Evolutionary conservation across 2,888 invertebrate species (phyloP), one percentile per base, ranked within the genome.

Genomic region (Thera obeliscata): DNA sequence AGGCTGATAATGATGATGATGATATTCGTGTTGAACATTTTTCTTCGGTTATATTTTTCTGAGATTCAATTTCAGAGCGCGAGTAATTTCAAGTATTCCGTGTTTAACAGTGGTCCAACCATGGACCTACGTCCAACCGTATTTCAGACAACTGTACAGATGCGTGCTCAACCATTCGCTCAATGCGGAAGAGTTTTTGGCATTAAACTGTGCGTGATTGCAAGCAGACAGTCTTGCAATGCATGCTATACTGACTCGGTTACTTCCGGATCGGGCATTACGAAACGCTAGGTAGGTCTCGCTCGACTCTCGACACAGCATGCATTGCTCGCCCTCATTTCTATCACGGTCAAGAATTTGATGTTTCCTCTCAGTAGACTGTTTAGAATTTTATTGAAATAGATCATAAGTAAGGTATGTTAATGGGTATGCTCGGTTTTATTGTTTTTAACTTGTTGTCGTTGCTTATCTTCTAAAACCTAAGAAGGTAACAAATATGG

Each of bases 181-280:
- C 62, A 72, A 72, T 71, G 69, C 72, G 74, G 72, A 71, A 71
- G 70, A 61, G 66, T 71, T 70, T 66, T 72, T 64, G 69, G 65
- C 72, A 69, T 61, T 61, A 56, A 57, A 64, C 61, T 66, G 62
- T 69, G 70, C 74, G 71, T 73, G 73, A 70, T 69, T 67, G 60
- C 59, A 69, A 49, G 54, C 56, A 67, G 38, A 54, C 22, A 57
- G 58, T 69, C 59, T 67, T 67, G 67, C 69, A 63, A 66, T 68
- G 70, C 70, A 67, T 69, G 70, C 68, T 69, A 67, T 64, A 64
- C 62, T 58, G 61, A 38, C 56, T 61, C 67, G 49, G 67, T 64
- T 69, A 71, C 74, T 73, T 74, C 74, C 74, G 73, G 71, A 61
- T 73, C 52, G 65, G 38, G 54, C 22, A 48, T 69, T 69, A 69